Base-by-base conservation (phyloP, 2,888 invertebrate species). In the Pyrrhia umbra region DNA sequence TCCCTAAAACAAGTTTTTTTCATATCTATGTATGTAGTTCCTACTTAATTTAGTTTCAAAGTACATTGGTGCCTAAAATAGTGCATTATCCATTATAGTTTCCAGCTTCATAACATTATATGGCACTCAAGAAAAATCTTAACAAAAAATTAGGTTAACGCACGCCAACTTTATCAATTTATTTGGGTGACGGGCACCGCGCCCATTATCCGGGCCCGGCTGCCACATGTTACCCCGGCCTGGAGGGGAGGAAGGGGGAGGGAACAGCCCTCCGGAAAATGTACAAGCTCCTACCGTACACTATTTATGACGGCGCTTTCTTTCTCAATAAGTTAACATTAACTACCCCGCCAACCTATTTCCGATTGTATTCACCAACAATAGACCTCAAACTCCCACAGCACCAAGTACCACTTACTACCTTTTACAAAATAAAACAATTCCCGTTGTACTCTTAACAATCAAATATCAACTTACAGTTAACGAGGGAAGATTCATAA, bases 141-240 rank as follows among this genome's bases (percentile, higher is more conserved):
- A 62, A 76, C 68, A 82, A 69, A 43, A 63, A 78, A 81, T 76
- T 76, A 77, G 76, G 80, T 81, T 80, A 75, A 73, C 69, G 72
- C 64, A 71, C 74, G 68, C 79, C 82, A 81, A 85, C 82, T 85
- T 86, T 86, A 86, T 85, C 85, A 87, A 87, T 88, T 87, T 85
- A 84, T 83, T 77, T 78, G 77, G 62, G 70, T 77, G 76, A 79
- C 76, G 72, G 62, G 70, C 66, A 63, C 72, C 68, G 73, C 60
- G 63, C 52, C 80, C 77, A 80, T 84, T 82, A 84, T 77, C 78
- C 76, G 62, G 63, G 63, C 65, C 59, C 60, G 52, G 56, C 63
- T 67, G 75, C 75, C 83, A 84, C 82, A 87, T 84, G 81, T 81
- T 77, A 71, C 74, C 80, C 70, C 25, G 56, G 42, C 40, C 27